Base-by-base conservation (phyloP, 2,888 invertebrate genomes). In the Eristalinus sepulchralis region DNA sequence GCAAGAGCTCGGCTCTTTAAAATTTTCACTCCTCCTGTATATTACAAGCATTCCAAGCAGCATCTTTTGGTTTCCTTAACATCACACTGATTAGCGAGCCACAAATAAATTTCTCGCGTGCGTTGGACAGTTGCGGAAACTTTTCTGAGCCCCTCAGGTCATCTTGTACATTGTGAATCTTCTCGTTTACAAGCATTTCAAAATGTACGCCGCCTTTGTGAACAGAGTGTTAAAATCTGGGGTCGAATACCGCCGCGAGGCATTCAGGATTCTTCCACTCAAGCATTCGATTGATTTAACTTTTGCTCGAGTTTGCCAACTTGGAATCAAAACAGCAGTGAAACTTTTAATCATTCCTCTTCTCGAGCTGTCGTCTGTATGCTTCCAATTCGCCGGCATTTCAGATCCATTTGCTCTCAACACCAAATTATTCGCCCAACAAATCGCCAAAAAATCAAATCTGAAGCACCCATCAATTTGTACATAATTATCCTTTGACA, bases 391-490 rank as follows among this genome's bases (percentile, higher is more conserved):
- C 55, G 34, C 67, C 53, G 20, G 20, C 31, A 47, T 47, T n/a
- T 47, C 47, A 47, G 17, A 47, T 47, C 47, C 17, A 17, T 47
- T 47, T 47, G 47, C 47, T 17, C 17, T 47, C 47, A 17, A 17
- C 67, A 68, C 68, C 72, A 68, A 71, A 67, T 71, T 76, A 75
- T 82, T 82, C 72, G 67, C 67, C 76, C 53, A 85, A 63, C 55
- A 72, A 76, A 67, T 59, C 62, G 22, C 31, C 63, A 31, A 17
- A 55, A 72, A 77, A 63, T 81, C 76, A 72, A 55, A 63, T 72
- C 60, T 77, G 73, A 82, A 85, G 60, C 63, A 62, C 55, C 68
- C 73, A 78, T 70, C 82, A 82, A 81, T 73, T 82, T 82, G 80
- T 68, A 70, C 64, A 36, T 82, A 77, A 82, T 82, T 85, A 82